Evolutionary conservation across 2,113 vertebrate species (phyloP), one percentile per base, ranked within the genome.

Genomic region (Ceyx melanurus): DNA sequence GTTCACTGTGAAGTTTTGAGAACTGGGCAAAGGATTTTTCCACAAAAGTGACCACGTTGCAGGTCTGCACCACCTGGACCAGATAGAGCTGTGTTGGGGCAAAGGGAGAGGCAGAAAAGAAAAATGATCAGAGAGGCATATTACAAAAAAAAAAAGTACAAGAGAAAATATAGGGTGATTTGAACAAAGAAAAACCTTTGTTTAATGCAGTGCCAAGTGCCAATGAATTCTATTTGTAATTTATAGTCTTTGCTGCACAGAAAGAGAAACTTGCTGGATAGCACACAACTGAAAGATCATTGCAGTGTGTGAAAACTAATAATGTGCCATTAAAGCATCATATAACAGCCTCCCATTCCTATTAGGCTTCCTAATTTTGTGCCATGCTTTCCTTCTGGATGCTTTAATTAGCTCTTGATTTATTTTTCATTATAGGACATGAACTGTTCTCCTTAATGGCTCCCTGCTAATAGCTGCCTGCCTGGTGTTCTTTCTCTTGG

Each of bases 11-110:
- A 85, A 99, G 98, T 89, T 96, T 75, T 43, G 97, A 97, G 95
- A 99, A 97, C 89, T 99, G 97, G 12, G 92, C 91, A 1, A 97
- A 99, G 2, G 98, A 98, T 94, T 98, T 98, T 96, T 98, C 96
- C 48, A 94, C 97, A 50, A 97, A 97, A 86, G 97, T 97, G 76
- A 97, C 98, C 73, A 98, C 95, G 0, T 97, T 95, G 74, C 98
- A 98, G 46, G 91, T 95, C 35, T 95, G 92, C 21, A 88, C 96
- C 89, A 99, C 98, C 77, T 95, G 97, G 92, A 99, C 85, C 25
- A 98, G 88, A 75, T 98, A 99, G 0, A 97, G 81, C 98, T 99
- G 96, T 23, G 60, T 78, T 65, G 89, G 81, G 73, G n/a, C 37
- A 86, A 95, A 76, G 22, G 16, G 45, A 86, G 35, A 92, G 50